These are phyloP conservation scores for Anomalospiza imberbis DNA, from an alignment of 2,797 vertebrate species.

Conservation along the genomic window DNA sequence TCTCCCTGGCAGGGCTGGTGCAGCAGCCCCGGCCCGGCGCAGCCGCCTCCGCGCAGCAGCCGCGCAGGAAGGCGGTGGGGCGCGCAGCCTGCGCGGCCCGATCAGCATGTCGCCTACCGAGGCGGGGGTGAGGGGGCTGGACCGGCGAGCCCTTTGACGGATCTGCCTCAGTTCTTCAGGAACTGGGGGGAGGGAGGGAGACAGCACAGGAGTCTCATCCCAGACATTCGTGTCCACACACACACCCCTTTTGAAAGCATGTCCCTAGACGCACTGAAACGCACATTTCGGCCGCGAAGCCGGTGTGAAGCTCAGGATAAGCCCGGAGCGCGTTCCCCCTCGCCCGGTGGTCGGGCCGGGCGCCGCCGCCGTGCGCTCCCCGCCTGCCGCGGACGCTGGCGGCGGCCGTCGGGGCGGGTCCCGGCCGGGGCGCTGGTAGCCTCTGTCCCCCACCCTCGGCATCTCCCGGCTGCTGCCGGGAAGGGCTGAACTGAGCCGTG, in stretches of 20 bases:
- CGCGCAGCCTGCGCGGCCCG: background rate
- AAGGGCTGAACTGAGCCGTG: fast-evolving
- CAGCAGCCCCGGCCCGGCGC: conserved; percentile 6
- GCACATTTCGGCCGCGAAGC: background rate
- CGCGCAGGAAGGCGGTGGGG: conserved; percentile 24
- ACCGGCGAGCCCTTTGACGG: conserved; percentile 21
- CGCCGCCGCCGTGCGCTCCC: background rate
- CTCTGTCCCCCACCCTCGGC: background rate
- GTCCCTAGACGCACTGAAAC: background rate
- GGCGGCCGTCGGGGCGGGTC: background rate
- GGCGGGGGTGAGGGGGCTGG: background rate
- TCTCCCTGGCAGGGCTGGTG: background rate
- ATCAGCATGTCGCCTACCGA: background rate
- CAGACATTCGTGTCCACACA: background rate
- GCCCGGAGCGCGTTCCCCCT: background rate
- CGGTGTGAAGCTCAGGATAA: background rate
- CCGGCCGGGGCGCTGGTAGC: background rate
- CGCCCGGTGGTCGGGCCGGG: background rate
- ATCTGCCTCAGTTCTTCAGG: conserved; percentile 17
- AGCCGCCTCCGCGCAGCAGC: conserved; percentile 43
- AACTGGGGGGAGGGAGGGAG: too few species aligned
- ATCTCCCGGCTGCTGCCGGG: background rate
- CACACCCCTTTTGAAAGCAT: background rate
- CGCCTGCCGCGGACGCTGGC: background rate
- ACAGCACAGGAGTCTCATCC: background rate